These are phyloP conservation scores for Dicrostonyx torquatus DNA, from an alignment of 2,797 vertebrate species.

Conservation along the genomic window DNA sequence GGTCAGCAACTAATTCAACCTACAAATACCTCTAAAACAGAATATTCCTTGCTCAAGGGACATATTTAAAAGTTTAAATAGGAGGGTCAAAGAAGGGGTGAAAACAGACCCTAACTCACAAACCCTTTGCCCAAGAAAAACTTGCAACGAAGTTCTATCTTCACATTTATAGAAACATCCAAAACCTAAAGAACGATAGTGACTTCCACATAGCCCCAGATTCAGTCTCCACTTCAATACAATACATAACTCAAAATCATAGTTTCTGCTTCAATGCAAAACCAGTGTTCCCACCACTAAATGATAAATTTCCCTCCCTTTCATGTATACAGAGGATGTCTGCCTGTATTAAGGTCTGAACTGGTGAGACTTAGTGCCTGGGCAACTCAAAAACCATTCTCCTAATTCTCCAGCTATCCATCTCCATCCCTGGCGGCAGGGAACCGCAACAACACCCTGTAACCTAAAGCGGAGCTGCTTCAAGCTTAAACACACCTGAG, in stretches of 20 bases:
- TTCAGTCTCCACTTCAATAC: slow-evolving; percentile 28
- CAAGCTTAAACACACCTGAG: slow-evolving; percentile 51
- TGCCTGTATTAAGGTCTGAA: neutral
- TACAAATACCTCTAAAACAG: neutral
- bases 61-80: neutral
- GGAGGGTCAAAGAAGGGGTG: neutral
- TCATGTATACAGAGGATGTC: neutral
- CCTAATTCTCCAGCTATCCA: slow-evolving; percentile 23
- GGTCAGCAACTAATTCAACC: slow-evolving; percentile 24
- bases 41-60: neutral
- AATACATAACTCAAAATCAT: neutral
- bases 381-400: neutral
- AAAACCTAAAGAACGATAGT: neutral
- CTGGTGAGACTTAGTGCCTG: neutral
- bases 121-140: slow-evolving; percentile 26
- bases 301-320: slow-evolving; percentile 12
- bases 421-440: slow-evolving; percentile 29
- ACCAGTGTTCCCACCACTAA: neutral
- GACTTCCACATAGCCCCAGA: neutral
- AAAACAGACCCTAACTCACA: neutral
- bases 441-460: slow-evolving; percentile 13
- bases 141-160: neutral
- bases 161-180: slow-evolving; percentile 13
- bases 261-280: slow-evolving; percentile 53
- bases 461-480: neutral